Percentiles rank a stretch among this genome's conserved stretches.
These are phyloP conservation scores for Eulemur albifrons DNA, from an alignment of 2,797 vertebrate species.

Conservation along the genomic window DNA sequence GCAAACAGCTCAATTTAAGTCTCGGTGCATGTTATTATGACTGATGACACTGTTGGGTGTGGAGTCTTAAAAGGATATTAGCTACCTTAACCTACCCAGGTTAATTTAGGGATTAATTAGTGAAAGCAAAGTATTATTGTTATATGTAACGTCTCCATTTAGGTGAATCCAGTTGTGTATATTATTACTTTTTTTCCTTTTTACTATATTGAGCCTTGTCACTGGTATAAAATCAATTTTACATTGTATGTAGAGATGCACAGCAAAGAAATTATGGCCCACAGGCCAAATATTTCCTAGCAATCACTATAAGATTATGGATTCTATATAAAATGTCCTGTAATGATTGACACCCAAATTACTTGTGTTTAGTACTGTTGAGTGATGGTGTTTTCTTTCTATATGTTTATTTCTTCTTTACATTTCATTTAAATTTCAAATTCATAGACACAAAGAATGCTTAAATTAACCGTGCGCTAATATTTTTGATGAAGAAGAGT, in stretches of 20 bases:
- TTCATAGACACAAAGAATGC: background rate
- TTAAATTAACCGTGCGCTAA: background rate
- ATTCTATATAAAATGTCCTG: background rate
- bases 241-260: background rate
- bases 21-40: background rate
- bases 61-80: constrained; percentile 20
- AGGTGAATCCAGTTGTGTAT: background rate
- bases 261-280: background rate
- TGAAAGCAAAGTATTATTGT: background rate
- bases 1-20: background rate
- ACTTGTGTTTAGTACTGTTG: background rate
- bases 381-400: background rate
- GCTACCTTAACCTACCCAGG: background rate
- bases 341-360: background rate
- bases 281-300: background rate
- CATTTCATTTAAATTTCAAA: constrained; percentile 27
- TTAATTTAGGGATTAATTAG: background rate
- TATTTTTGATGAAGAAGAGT: background rate
- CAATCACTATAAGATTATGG: background rate
- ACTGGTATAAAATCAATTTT: background rate
- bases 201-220: background rate
- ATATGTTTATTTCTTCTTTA: background rate
- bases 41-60: background rate
- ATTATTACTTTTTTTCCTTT: background rate
- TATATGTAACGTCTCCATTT: background rate